A percentile compares a stretch with the other conserved stretches of the same genome.
These are phyloP conservation scores for Pachymerium ferrugineum DNA, from an alignment of 2,888 invertebrate genomes.

Conservation along the genomic window DNA sequence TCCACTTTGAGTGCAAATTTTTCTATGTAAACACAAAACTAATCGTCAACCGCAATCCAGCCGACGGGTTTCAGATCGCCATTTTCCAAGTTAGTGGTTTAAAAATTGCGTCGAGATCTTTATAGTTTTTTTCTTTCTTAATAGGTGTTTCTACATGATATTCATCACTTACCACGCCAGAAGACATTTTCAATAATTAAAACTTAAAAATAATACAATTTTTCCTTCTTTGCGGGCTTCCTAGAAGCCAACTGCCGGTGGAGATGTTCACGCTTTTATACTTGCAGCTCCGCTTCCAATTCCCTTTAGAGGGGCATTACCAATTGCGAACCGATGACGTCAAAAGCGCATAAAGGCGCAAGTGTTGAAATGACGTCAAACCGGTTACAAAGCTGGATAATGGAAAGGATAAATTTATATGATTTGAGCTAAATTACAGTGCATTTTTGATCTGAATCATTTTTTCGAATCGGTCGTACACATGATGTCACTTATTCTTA, in stretches of 20 bases:
- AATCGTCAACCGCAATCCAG: background rate
- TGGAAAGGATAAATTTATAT: too few relatives aligned
- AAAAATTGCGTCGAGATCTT: slow-evolving; percentile 4
- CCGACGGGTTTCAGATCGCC: background rate
- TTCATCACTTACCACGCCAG: slow-evolving; percentile 29
- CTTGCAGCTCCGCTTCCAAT: slow-evolving; percentile 13
- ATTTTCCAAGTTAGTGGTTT: background rate
- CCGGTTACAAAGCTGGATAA: background rate
- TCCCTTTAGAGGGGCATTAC: slow-evolving; percentile 26
- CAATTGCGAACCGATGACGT: background rate
- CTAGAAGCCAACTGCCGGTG: slow-evolving; percentile 32
- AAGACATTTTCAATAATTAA: slow-evolving; percentile 29
- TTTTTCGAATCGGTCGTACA: background rate
- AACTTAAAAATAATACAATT: background rate
- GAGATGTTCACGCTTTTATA: slow-evolving; percentile 34
- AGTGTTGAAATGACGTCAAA: background rate
- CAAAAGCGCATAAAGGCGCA: background rate
- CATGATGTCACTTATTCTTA: background rate
- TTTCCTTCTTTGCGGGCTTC: slow-evolving; percentile 32
- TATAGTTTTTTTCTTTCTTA: slow-evolving; percentile 6
- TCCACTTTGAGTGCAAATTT: background rate
- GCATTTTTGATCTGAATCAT: background rate
- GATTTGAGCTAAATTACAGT: too few relatives aligned
- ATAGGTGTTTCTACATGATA: background rate
- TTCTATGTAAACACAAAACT: background rate